Percentiles rank a stretch among this genome's conserved stretches.
Evolutionary conservation across 2,113 vertebrate species (phyloP).

Genomic region (Vulpes vulpes): DNA sequence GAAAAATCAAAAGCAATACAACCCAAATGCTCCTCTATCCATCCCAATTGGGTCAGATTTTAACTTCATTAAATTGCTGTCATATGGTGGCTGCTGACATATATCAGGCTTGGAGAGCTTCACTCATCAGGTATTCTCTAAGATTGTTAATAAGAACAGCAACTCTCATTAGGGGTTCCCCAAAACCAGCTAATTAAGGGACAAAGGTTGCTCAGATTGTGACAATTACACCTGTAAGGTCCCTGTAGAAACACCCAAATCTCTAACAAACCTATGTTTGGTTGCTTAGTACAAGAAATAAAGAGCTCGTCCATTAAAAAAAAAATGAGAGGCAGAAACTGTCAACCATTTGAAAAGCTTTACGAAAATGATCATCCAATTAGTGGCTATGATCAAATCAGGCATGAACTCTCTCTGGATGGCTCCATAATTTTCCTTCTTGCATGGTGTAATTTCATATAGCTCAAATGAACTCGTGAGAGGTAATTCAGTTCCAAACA

Average conservation of each 20-base stretch:
- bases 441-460: slow-evolving; percentile 93
- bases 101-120: slow-evolving; percentile 93
- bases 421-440: slow-evolving; percentile 93
- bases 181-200: slow-evolving; percentile 97
- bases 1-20: slow-evolving; percentile 83
- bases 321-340: slow-evolving; percentile 92
- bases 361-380: slow-evolving; percentile 98
- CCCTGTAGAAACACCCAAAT: slow-evolving; percentile 92
- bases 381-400: slow-evolving; percentile 97
- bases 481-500: slow-evolving; percentile 96
- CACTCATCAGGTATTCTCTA: slow-evolving; percentile 97
- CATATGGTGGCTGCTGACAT: slow-evolving; percentile 95
- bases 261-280: slow-evolving; percentile 91
- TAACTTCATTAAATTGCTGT: slow-evolving; percentile 98
- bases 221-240: slow-evolving; percentile 96
- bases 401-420: slow-evolving; percentile 93
- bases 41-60: slow-evolving; percentile 93
- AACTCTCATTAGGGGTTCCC: slow-evolving; percentile 96
- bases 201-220: slow-evolving; percentile 96
- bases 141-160: slow-evolving; percentile 97
- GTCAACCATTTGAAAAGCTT: slow-evolving; percentile 96
- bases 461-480: slow-evolving; percentile 95
- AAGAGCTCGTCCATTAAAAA: slow-evolving; percentile 91
- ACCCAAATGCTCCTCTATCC: slow-evolving; percentile 83
- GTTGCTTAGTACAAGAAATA: slow-evolving; percentile 90